Conservation (phyloP, 1,140 invertebrate species). For the Drosophila truncata region DNA sequence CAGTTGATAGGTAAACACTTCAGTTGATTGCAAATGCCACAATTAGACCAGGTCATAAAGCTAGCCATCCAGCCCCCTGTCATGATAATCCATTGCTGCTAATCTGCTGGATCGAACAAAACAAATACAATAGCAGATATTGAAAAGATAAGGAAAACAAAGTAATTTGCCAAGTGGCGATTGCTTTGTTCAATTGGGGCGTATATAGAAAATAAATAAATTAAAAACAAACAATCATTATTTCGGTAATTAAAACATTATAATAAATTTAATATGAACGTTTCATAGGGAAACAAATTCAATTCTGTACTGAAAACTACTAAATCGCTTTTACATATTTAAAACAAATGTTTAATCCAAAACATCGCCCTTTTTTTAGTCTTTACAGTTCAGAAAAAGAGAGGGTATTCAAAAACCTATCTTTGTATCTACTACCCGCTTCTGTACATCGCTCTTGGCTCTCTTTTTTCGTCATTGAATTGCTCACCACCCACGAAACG, state of each 20-base stretch:
- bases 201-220: too few species aligned
- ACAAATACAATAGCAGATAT: neutral
- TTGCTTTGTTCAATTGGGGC: neutral
- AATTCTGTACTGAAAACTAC: too few species aligned
- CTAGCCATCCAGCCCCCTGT: neutral
- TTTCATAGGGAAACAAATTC: too few species aligned
- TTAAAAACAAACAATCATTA: too few species aligned
- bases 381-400: neutral
- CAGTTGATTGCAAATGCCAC: slow-evolving; percentile 19
- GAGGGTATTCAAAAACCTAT: neutral
- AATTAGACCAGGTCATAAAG: slow-evolving; percentile 23
- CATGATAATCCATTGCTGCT: slow-evolving; percentile 8
- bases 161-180: neutral
- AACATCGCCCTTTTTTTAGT: neutral
- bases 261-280: too few species aligned
- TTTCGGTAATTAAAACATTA: too few species aligned
- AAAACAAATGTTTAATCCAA: neutral
- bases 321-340: too few species aligned
- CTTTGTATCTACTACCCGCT: neutral
- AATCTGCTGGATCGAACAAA: slow-evolving; percentile 12
- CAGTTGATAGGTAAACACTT: slow-evolving; percentile 16
- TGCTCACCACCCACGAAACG: slow-evolving; percentile 20
- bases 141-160: slow-evolving; percentile 7
- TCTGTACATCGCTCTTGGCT: neutral
- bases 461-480: neutral